Evolutionary conservation across 2,113 vertebrate species (phyloP).

Genomic region (Leptocoma aspasia): DNA sequence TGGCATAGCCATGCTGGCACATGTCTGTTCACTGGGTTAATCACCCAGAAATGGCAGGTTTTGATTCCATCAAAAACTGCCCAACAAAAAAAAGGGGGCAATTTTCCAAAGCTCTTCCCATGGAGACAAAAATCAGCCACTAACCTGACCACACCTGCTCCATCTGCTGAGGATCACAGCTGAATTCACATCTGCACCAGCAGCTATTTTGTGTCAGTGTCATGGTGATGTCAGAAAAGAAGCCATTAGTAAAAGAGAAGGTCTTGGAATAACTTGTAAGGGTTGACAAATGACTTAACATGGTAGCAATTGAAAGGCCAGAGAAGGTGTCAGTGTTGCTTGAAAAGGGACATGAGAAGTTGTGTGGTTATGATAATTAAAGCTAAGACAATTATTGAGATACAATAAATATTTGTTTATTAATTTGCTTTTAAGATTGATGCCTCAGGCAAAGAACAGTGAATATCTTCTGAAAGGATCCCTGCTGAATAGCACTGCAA

Average conservation of each 20-base stretch:
- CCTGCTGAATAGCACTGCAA: not conserved
- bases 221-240: not conserved
- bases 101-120: not conserved
- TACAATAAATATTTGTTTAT: not conserved
- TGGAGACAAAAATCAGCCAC: not conserved
- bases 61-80: not conserved
- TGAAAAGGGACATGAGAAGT: not conserved
- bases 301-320: not conserved
- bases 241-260: not conserved
- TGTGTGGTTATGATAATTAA: not conserved
- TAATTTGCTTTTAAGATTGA: not conserved
- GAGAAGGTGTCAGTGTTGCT: not conserved
- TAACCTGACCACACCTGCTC: not conserved
- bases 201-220: not conserved
- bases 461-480: not conserved
- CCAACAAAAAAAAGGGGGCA: not conserved
- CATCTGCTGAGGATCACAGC: not conserved
- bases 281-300: not conserved
- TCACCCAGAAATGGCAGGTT: not conserved
- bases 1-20: rapidly evolving
- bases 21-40: not conserved
- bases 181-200: not conserved
- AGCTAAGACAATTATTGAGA: not conserved
- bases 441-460: not conserved
- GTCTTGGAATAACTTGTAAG: not conserved